Base-by-base conservation (phyloP, 1,140 invertebrate genomes). In the Plectus sambesii region DNA sequence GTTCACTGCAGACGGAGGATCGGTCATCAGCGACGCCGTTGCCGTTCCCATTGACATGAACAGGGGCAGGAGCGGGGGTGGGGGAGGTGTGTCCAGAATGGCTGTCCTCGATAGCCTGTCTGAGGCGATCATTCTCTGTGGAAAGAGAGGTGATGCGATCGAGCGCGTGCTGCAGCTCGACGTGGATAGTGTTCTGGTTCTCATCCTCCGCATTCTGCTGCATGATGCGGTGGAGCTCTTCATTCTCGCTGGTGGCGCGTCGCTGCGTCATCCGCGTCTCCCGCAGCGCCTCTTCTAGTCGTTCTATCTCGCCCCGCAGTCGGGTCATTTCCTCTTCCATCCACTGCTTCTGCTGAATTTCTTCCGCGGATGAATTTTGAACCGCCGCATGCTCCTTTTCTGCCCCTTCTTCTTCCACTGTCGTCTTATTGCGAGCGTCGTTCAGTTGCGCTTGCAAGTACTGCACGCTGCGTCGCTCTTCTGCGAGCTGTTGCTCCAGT, bases 181-280 rank as follows among this genome's bases (percentile, higher is more conserved):
- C 53, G 17, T 46, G 50, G 22, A 55, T 55, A 5, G 52, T 42
- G 24, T 55, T 55, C 42, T 55, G 53, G 48, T 55, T 55, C 23
- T 55, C 53, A 42, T 55, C 53, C 27, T 51, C 53, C 38, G 50
- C 53, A 35, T 55, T 55, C 9, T 55, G 53, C 19, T 35, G 19
- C 53, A 55, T 55, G 12, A 55, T 55, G 9, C 39, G 44, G 20
- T 55, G 30, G 43, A 55, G 47, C 40, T 53, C 33, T 22, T 55
- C 42, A 38, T 55, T 55, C 17, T 53, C 29, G 19, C 29, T 47
- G 20, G 30, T 33, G 12, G 25, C 33, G 12, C 47, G 15, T 37
- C 53, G 30, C 8, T n/a, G n/a, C n/a, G n/a, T n/a, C n/a, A n/a
- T n/a, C n/a, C n/a, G n/a, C n/a, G n/a, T n/a, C n/a, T n/a, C n/a